These are phyloP conservation scores for Megathymus violae DNA, from an alignment of 1,140 invertebrate genomes.

Conservation along the genomic window DNA sequence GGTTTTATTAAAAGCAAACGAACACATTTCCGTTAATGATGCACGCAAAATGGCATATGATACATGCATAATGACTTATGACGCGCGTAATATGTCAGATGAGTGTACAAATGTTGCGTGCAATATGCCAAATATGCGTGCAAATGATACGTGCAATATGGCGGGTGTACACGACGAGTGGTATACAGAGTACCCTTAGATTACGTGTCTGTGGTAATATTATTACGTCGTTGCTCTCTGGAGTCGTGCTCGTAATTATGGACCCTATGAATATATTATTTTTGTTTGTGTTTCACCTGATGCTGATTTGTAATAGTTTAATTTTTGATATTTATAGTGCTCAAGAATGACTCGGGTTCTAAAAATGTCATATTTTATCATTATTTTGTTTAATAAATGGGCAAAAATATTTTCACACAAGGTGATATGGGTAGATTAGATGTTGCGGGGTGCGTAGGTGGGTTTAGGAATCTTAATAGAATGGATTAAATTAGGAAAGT, in stretches of 20 bases:
- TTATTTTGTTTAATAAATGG: not conserved
- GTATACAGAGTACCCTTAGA: slow-evolving; percentile 16
- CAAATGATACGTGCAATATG: slow-evolving; percentile 14
- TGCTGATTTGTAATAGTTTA: no score
- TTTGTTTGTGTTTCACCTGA: not conserved
- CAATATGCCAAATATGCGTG: slow-evolving; percentile 21
- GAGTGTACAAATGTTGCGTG: not conserved
- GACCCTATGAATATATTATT: not conserved
- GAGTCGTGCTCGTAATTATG: slow-evolving; percentile 10
- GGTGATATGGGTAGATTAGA: slow-evolving; percentile 5
- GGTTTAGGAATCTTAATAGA: not conserved
- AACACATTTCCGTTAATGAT: not conserved
- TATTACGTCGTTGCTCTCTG: slow-evolving; percentile 1
- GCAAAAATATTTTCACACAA: slow-evolving; percentile 1
- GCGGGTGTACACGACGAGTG: not conserved
- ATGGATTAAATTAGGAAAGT: not conserved
- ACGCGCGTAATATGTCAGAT: not conserved
- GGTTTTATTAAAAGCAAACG: not conserved
- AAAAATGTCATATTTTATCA: no score
- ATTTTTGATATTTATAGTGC: not conserved
- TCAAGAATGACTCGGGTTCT: not conserved
- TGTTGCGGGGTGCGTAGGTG: slow-evolving; percentile 5
- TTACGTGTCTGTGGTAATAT: not conserved
- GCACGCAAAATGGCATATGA: slow-evolving; percentile 16
- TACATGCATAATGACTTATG: slow-evolving; percentile 1